Evolutionary conservation across 2,113 vertebrate genomes (phyloP).

Genomic region (Silurus asotus): DNA sequence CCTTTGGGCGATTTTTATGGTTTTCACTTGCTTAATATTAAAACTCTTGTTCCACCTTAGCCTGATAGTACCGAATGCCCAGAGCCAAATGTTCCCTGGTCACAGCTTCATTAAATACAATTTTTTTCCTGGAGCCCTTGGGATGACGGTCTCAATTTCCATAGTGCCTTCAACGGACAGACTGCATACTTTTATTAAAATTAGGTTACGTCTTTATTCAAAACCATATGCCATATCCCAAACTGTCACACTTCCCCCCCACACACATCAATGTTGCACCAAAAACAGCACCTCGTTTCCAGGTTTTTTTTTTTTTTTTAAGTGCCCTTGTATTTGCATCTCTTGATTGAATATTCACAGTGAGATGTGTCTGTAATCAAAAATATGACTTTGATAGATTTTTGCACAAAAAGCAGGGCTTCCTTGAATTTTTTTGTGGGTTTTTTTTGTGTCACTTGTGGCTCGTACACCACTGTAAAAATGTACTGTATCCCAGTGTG

Average conservation of each 20-base stretch:
- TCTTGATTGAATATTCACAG: conserved; percentile 35
- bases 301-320: background rate
- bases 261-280: background rate
- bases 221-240: conserved; percentile 25
- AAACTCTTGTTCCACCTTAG: conserved; percentile 61
- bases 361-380: conserved; percentile 3
- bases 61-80: conserved; percentile 56
- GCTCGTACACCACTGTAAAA: background rate
- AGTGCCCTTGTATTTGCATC: conserved; percentile 31
- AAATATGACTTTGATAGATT: conserved; percentile 10
- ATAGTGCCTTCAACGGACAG: conserved; percentile 57
- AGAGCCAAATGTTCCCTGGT: conserved; percentile 63
- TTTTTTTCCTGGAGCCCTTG: conserved; percentile 54
- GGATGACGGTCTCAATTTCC: conserved; percentile 59
- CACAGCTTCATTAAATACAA: conserved; percentile 69
- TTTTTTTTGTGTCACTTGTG: background rate
- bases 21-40: conserved; percentile 69
- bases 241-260: conserved; percentile 26
- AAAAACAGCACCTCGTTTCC: conserved; percentile 16
- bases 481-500: background rate
- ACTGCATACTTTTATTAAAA: conserved; percentile 59
- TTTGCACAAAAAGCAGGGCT: conserved; percentile 5
- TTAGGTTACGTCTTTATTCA: conserved; percentile 55
- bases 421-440: background rate
- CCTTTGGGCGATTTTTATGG: conserved; percentile 62